A percentile compares a stretch with the other conserved stretches of the same genome.
These are phyloP conservation scores for Andinoacara biseriatus DNA, from an alignment of 2,113 vertebrate species.

Conservation along the genomic window DNA sequence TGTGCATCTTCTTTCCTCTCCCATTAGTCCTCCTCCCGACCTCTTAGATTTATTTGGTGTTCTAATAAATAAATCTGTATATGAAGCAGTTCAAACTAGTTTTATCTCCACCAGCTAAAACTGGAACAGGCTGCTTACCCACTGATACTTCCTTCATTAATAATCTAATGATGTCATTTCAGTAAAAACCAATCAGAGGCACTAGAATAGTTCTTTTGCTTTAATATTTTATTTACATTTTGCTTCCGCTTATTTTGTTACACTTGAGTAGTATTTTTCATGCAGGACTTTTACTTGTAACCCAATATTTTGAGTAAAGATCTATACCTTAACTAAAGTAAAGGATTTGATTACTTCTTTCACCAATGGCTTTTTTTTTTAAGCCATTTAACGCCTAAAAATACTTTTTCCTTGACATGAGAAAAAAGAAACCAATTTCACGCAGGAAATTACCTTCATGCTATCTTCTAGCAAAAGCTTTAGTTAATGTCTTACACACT, in stretches of 20 bases:
- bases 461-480: constrained; percentile 63
- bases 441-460: constrained; percentile 65
- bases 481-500: constrained; percentile 68
- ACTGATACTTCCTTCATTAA: neutral
- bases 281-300: neutral
- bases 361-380: neutral
- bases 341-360: neutral
- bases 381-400: constrained; percentile 6
- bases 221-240: constrained; percentile 12
- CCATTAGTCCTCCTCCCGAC: neutral
- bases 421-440: constrained; percentile 65
- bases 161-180: neutral
- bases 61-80: neutral
- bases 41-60: neutral
- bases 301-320: neutral
- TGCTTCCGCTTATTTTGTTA: neutral
- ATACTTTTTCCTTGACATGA: constrained; percentile 27
- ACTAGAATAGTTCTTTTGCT: neutral
- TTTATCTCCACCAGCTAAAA: neutral
- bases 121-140: neutral
- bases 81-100: neutral
- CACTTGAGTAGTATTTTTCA: neutral
- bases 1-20: neutral
- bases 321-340: neutral
- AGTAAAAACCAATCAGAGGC: neutral